phyloP scores from a whole-genome alignment of 2,797 vertebrate genomes.

The Zenarchopterus dispar region DNA sequence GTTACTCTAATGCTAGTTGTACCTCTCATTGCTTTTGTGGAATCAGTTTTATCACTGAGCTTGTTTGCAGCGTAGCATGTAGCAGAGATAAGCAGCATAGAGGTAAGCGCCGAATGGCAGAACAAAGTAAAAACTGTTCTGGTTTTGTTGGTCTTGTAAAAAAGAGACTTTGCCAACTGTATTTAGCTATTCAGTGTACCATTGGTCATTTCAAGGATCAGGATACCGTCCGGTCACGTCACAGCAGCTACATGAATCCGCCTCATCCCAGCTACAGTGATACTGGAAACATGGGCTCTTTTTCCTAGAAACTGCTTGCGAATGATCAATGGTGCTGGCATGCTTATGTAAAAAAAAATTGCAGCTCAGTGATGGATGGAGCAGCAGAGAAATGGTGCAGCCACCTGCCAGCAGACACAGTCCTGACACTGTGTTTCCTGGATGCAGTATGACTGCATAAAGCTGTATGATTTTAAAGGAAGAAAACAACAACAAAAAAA shows the following conservation, averaged over 20 bases:
- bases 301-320: conserved; percentile 46
- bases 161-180: background rate
- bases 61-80: conserved; percentile 11
- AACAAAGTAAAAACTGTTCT: background rate
- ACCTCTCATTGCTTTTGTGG: conserved; percentile 6
- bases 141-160: conserved; percentile 15
- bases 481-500: too few species aligned
- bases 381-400: conserved; percentile 25
- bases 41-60: conserved; percentile 23
- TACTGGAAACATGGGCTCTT: conserved; percentile 38
- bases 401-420: conserved; percentile 46
- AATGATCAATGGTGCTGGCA: conserved; percentile 58
- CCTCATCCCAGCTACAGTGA: conserved; percentile 12
- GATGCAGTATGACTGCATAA: conserved; percentile 6
- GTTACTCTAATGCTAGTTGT: background rate
- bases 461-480: background rate
- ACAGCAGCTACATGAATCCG: conserved; percentile 9
- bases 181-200: background rate
- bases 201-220: conserved; percentile 33
- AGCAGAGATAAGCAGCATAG: conserved; percentile 30
- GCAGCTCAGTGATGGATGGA: conserved; percentile 36
- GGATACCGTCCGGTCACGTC: background rate
- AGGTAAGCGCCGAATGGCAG: conserved; percentile 20
- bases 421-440: conserved; percentile 28
- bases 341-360: conserved; percentile 47